Evolutionary conservation across 2,797 vertebrate species (phyloP).

Genomic region (Brotula barbata): DNA sequence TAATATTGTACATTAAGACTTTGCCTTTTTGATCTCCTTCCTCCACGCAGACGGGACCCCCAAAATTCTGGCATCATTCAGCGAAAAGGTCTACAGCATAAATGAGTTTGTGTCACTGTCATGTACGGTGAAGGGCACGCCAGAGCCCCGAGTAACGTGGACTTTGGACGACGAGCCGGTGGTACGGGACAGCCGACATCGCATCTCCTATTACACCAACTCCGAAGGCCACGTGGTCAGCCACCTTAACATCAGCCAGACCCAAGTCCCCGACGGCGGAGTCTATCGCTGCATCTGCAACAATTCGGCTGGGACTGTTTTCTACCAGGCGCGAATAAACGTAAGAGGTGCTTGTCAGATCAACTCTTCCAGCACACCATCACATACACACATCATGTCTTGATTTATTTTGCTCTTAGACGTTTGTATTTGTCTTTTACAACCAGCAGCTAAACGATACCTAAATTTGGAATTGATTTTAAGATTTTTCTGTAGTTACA

Average conservation of each 20-base stretch:
- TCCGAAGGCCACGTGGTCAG: constrained; percentile 91
- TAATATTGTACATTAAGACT: background rate
- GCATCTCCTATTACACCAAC: constrained; percentile 91
- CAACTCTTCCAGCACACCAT: constrained; percentile 94
- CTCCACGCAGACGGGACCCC: constrained; percentile 89
- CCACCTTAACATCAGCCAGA: constrained; percentile 96
- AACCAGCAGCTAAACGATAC: constrained; percentile 25
- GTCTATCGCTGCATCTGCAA: constrained; percentile 98
- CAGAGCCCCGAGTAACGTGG: constrained; percentile 91
- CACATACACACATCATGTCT: constrained; percentile 79
- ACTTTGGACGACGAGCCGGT: constrained; percentile 94
- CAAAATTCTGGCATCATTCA: constrained; percentile 95
- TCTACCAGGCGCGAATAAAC: constrained; percentile 99
- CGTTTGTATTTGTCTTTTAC: background rate
- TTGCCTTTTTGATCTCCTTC: constrained; percentile 24
- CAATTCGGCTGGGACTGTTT: constrained; percentile 97
- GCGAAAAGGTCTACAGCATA: constrained; percentile 95
- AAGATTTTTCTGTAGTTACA: too few species aligned
- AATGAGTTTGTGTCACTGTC: constrained; percentile 95
- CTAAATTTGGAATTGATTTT: too few species aligned
- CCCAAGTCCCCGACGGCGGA: constrained; percentile 94
- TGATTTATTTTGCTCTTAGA: constrained; percentile 48
- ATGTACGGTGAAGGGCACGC: constrained; percentile 95
- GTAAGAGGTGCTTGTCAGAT: constrained; percentile 99
- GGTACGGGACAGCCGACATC: constrained; percentile 88